Evolutionary conservation across 2,797 vertebrate genomes (phyloP).

Genomic region (Telmatherina bonti): DNA sequence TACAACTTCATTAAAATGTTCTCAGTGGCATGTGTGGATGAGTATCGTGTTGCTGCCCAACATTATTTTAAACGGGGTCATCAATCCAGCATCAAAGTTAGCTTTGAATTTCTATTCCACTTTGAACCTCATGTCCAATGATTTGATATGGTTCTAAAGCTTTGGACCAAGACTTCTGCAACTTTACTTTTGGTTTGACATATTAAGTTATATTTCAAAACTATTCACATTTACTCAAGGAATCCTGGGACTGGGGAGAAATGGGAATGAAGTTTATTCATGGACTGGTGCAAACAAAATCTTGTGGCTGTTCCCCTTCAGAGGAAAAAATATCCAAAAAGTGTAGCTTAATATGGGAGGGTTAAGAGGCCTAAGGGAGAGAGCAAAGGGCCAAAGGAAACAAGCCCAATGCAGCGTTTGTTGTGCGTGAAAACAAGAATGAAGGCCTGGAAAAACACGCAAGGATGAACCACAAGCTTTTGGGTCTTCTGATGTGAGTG

Average conservation of each 20-base stretch:
- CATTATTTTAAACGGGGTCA: slow-evolving; percentile 34
- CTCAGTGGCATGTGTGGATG: slow-evolving; percentile 30
- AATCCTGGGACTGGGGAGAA: slow-evolving; percentile 60
- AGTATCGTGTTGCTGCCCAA: slow-evolving; percentile 44
- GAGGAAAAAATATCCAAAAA: slow-evolving; percentile 77
- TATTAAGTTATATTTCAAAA: slow-evolving; percentile 71
- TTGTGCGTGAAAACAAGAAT: slow-evolving; percentile 85
- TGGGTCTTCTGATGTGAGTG: slow-evolving; percentile 70
- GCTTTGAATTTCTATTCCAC: slow-evolving; percentile 30
- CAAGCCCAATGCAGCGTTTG: slow-evolving; percentile 81
- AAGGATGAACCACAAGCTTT: slow-evolving; percentile 69
- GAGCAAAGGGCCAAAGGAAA: slow-evolving; percentile 81
- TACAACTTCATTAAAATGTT: slow-evolving; percentile 34
- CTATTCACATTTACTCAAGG: slow-evolving; percentile 67
- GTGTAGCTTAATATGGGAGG: slow-evolving; percentile 74
- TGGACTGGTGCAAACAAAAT: slow-evolving; percentile 58
- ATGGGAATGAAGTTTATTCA: slow-evolving; percentile 64
- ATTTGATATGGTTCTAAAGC: slow-evolving; percentile 19
- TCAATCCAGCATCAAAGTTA: slow-evolving; percentile 47
- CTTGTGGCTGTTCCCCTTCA: slow-evolving; percentile 69
- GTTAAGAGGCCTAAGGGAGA: slow-evolving; percentile 72
- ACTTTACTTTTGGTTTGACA: slow-evolving; percentile 54
- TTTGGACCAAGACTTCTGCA: slow-evolving; percentile 40
- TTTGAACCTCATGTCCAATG: slow-evolving; percentile 26
- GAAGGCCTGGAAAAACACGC: slow-evolving; percentile 82